Percentiles rank a stretch among this genome's conserved stretches.
Evolutionary conservation across 2,888 invertebrate species (phyloP).

Genomic region (Torymus auratus): DNA sequence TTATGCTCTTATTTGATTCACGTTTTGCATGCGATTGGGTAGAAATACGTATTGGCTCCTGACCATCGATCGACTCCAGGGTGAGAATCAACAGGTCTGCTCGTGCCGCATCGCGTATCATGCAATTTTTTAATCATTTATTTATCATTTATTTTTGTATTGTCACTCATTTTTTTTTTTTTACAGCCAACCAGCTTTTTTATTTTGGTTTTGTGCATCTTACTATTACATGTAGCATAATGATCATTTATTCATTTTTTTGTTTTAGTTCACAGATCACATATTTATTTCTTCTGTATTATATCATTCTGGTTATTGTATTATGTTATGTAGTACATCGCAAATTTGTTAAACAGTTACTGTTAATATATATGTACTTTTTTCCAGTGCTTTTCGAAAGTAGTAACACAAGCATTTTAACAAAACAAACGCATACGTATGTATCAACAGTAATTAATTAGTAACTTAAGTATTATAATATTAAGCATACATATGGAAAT

Average conservation of each 20-base stretch:
- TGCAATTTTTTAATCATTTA: constrained; percentile 4
- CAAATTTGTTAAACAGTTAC: too few relatives aligned
- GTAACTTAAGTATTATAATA: too few relatives aligned
- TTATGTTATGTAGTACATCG: too few relatives aligned
- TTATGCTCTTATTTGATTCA: background rate
- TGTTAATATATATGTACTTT: too few relatives aligned
- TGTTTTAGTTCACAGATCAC: constrained; percentile 18
- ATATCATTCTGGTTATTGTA: too few relatives aligned
- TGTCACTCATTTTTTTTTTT: constrained; percentile 1
- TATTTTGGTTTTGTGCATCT: constrained; percentile 16
- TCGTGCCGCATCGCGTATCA: background rate
- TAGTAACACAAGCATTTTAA: too few relatives aligned
- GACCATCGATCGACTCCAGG: background rate
- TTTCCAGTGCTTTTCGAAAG: too few relatives aligned
- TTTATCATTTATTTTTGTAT: constrained; percentile 6
- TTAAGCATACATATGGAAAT: too few relatives aligned
- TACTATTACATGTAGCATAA: constrained; percentile 21
- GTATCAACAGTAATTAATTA: too few relatives aligned
- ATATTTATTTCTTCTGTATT: background rate
- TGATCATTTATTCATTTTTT: constrained; percentile 24
- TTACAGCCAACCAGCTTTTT: constrained; percentile 44
- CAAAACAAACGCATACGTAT: too few relatives aligned
- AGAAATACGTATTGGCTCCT: background rate
- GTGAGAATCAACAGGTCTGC: constrained; percentile 2
- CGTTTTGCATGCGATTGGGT: background rate